These are phyloP conservation scores for Rhagoletis pomonella DNA, from an alignment of 1,140 invertebrate genomes.

Conservation along the genomic window DNA sequence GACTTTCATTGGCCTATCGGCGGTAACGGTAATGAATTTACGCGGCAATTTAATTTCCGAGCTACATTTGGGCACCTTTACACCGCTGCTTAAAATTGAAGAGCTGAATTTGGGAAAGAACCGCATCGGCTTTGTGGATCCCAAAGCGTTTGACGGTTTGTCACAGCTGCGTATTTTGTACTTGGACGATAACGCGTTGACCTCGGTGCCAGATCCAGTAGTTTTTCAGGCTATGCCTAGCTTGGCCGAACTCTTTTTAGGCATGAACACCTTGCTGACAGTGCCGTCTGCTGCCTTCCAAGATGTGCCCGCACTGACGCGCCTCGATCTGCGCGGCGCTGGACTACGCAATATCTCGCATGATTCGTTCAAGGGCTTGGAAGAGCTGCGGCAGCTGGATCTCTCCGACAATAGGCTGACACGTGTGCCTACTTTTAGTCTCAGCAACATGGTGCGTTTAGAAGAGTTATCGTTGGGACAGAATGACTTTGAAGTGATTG, in stretches of 20 bases:
- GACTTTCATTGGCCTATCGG: constrained; percentile 86
- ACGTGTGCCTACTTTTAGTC: constrained; percentile 84
- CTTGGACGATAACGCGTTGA: constrained; percentile 89
- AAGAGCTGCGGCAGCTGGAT: constrained; percentile 82
- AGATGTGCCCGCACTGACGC: constrained; percentile 82
- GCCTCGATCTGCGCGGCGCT: constrained; percentile 87
- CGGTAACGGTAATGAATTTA: constrained; percentile 86
- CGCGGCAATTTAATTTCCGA: constrained; percentile 88
- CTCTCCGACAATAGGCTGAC: constrained; percentile 86
- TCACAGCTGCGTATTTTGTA: constrained; percentile 85
- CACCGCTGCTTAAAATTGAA: constrained; percentile 83
- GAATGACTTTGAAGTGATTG: constrained; percentile 84
- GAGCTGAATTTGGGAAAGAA: constrained; percentile 92
- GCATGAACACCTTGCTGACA: constrained; percentile 84
- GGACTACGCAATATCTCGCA: constrained; percentile 85
- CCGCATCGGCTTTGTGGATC: constrained; percentile 86
- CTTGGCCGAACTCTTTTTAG: constrained; percentile 88
- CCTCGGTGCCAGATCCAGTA: constrained; percentile 79
- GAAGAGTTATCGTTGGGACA: constrained; percentile 88
- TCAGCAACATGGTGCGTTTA: constrained; percentile 81
- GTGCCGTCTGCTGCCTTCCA: constrained; percentile 86
- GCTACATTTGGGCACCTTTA: constrained; percentile 85
- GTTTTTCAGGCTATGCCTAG: constrained; percentile 84
- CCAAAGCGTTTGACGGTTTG: constrained; percentile 87
- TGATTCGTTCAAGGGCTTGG: constrained; percentile 84